Evolutionary conservation across 2,113 vertebrate genomes (phyloP), one percentile per base, ranked within the genome.

Genomic region (Grammomys dolichurus): DNA sequence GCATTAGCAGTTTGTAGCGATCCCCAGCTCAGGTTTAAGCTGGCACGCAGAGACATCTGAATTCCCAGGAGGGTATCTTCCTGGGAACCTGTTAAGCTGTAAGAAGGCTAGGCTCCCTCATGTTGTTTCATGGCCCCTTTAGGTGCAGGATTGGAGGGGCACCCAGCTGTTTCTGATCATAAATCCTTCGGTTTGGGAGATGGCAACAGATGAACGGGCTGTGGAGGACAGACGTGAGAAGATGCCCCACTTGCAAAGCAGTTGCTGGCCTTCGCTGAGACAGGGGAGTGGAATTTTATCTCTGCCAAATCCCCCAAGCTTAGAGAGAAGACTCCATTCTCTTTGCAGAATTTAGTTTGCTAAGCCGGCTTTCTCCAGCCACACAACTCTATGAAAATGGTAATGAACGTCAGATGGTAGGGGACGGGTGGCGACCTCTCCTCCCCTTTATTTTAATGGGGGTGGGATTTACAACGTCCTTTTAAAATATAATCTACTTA

Each of bases 401-500:
- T 56, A 77, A 89, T 96, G 60, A 96, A 94, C 80, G 40, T 87
- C 24, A 43, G 76, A 67, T 60, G 81, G 7, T 0, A 16, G 3
- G 36, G 36, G 51, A 51, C 9, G 36, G 33, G 28, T 10, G 10
- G 19, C 36, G 43, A 0, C 54, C 48, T 80, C 82, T 90, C 43
- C 76, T 4, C 0, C n/a, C 12, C 36, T 73, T 43, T 43, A 88
- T 85, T 88, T 89, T 58, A 93, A 94, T 80, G 36, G 78, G 78
- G 82, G 89, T 69, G 31, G 73, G 51, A 85, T 92, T 96, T 93
- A 94, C 3, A 65, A 80, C 40, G 77, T 87, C 51, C 63, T 90
- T 95, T 93, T 72, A 97, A 97, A 95, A 95, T 90, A 89, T 60
- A 92, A 95, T 76, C 95, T 80, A 80, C 91, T 78, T 51, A 85